phyloP scores from a whole-genome alignment of 1,140 invertebrate genomes.

The Chrysomallon squamiferum region DNA sequence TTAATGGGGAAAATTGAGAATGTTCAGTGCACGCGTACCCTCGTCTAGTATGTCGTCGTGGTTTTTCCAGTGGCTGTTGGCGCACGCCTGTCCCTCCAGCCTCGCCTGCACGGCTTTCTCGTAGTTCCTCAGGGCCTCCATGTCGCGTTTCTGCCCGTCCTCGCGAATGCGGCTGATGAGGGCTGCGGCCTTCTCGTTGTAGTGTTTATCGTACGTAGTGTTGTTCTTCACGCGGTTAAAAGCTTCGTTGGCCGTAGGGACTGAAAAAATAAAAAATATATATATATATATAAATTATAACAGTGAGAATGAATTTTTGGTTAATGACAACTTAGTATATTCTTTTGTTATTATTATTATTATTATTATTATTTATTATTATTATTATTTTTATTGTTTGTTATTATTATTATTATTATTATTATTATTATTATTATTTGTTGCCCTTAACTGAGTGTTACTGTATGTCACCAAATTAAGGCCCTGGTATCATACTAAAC shows the following conservation, averaged over 20 bases:
- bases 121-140: slow-evolving; percentile 38
- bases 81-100: not conserved
- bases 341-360: not conserved
- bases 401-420: too few species aligned
- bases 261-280: slow-evolving; percentile 22
- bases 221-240: slow-evolving; percentile 41
- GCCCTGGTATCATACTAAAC: too few species aligned
- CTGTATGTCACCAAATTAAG: not conserved
- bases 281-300: not conserved
- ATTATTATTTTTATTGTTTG: not conserved
- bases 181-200: slow-evolving; percentile 43
- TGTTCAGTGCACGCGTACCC: too few species aligned
- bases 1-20: too few species aligned
- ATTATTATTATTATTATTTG: too few species aligned
- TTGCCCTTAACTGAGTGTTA: not conserved
- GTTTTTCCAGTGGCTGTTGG: too few species aligned
- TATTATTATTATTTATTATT: not conserved
- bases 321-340: not conserved
- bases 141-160: slow-evolving; percentile 35
- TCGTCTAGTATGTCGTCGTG: too few species aligned
- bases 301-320: not conserved
- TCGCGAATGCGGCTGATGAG: slow-evolving; percentile 43
- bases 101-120: slow-evolving; percentile 35
- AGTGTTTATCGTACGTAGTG: slow-evolving; percentile 55
- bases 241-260: slow-evolving; percentile 43